A percentile compares a stretch with the other conserved stretches of the same genome.
phyloP scores from a whole-genome alignment of 1,140 invertebrate genomes.

The Lasaia peninsularis region DNA sequence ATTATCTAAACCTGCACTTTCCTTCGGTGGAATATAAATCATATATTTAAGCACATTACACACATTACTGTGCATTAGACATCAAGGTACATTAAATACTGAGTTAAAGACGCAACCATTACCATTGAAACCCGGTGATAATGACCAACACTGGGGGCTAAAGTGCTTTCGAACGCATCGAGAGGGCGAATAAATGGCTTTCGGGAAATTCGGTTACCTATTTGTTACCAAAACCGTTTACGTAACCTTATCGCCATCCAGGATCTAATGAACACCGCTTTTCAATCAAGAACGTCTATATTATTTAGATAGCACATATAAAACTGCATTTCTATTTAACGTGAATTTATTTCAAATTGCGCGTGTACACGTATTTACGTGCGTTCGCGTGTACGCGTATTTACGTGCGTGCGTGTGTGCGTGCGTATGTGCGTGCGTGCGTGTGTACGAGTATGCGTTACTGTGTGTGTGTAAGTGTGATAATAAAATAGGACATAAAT shows the following conservation, averaged over 20 bases:
- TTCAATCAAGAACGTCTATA: not conserved
- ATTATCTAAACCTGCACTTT: too few species aligned
- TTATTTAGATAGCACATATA: not conserved
- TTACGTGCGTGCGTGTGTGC: too few species aligned
- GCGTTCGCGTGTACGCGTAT: too few species aligned
- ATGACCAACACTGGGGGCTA: constrained; percentile 7
- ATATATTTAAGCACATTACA: not conserved
- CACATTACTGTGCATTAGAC: constrained; percentile 8
- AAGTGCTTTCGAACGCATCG: constrained; percentile 10
- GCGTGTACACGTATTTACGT: too few species aligned
- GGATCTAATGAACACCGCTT: constrained; percentile 4
- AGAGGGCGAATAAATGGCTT: constrained; percentile 9
- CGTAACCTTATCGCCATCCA: not conserved
- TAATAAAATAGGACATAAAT: too few species aligned
- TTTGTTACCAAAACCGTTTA: constrained; percentile 12
- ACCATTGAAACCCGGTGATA: constrained; percentile 8
- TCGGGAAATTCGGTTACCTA: constrained; percentile 11
- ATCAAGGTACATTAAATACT: not conserved
- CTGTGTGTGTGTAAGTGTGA: too few species aligned
- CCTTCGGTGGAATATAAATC: not conserved
- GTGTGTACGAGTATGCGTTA: too few species aligned
- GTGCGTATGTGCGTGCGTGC: too few species aligned
- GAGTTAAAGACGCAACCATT: constrained; percentile 5
- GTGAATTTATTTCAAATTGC: too few species aligned
- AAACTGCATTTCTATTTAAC: too few species aligned